Base-by-base conservation (phyloP, 2,797 vertebrate species). In the Yasuhikotakia modesta region DNA sequence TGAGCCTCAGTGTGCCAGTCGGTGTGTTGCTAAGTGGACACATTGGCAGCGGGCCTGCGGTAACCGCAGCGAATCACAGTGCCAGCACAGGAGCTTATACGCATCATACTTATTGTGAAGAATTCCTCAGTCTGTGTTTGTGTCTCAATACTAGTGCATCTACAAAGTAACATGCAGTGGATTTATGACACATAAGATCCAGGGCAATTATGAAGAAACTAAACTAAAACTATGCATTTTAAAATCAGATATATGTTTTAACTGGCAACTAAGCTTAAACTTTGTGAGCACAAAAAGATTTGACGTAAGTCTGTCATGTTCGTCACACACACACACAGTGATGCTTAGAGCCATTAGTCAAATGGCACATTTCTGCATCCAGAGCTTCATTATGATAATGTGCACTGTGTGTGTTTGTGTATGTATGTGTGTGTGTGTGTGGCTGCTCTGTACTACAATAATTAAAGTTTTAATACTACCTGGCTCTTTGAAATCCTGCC, bases 321-420 rank as follows among this genome's bases (percentile, higher is more conserved):
- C 27, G 53, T 2, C 66, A 16, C 30, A 14, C 55, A 77, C 66
- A 53, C 46, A 55, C 17, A 46, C 35, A 76, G 46, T 19, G 58
- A 1, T 17, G 4, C 48, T 68, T n/a, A 10, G n/a, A 61, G 73
- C 73, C 52, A 71, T 80, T 79, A 77, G 64, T 70, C 43, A 45
- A 69, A 84, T 71, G 52, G 60, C 78, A 80, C 60, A 57, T 63
- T 70, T 78, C 70, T 48, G 32, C 27, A 27, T 2, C 27, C 27
- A 27, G 27, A 27, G 27, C 27, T 27, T 27, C 73, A 83, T 83
- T 76, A 81, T 61, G 72, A 70, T 79, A 81, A 83, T 81, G 72
- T 82, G 81, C 0, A 8, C 73, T 17, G 27, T 27, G 27, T 27
- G 2, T 27, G 27, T 27, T 2, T 27, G 67, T 79, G 58, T 70